Evolutionary conservation across 2,888 invertebrate species (phyloP).

Genomic region (Sarcophaga variegata): DNA sequence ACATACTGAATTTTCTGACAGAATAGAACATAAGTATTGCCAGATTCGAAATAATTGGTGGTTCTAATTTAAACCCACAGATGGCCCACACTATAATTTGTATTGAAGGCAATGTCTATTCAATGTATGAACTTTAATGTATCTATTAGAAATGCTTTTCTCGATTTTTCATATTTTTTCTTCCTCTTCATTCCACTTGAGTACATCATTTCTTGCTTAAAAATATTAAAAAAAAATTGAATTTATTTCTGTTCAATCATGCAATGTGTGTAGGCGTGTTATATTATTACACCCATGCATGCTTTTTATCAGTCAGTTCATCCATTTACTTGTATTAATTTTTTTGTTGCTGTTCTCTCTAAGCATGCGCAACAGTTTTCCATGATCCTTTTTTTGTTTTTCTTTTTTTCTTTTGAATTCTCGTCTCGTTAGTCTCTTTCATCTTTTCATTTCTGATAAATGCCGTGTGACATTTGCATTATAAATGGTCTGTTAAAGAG

Average conservation of each 20-base stretch:
- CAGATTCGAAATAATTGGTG: no score
- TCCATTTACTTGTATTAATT: slow-evolving; percentile 11
- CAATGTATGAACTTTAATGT: no score
- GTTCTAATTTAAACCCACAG: no score
- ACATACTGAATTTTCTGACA: no score
- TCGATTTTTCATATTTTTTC: no score
- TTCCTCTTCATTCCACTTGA: no score
- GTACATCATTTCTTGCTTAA: no score
- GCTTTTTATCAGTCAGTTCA: no score
- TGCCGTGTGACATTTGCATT: slow-evolving; percentile 60
- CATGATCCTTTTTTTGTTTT: neutral
- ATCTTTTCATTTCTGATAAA: slow-evolving; percentile 30
- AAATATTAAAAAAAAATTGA: neutral
- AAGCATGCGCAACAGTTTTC: slow-evolving; percentile 46
- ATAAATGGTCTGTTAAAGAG: slow-evolving; percentile 64
- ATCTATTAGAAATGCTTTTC: no score
- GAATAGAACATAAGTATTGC: no score
- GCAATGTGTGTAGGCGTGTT: slow-evolving; percentile 42
- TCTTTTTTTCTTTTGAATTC: neutral
- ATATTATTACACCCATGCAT: neutral
- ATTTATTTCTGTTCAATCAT: slow-evolving; percentile 64
- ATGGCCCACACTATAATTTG: no score
- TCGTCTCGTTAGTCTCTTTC: neutral
- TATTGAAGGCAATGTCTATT: no score
- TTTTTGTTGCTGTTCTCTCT: slow-evolving; percentile 26